A percentile compares a stretch with the other conserved stretches of the same genome.
Conservation (phyloP, 2,113 vertebrate species). For the Heloderma charlesbogerti region DNA sequence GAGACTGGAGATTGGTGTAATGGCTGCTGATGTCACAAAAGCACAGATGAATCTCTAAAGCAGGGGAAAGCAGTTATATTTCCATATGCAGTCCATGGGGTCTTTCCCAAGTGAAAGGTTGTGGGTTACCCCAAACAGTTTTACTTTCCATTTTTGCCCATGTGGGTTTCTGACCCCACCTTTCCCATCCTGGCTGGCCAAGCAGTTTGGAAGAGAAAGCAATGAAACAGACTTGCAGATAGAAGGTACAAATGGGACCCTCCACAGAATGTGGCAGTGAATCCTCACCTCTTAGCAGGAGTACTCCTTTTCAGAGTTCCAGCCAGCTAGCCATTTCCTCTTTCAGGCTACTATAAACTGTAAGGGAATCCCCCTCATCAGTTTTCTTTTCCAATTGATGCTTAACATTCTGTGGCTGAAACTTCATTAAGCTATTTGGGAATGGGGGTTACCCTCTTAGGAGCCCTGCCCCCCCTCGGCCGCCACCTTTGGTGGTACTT, state of each 20-base stretch:
- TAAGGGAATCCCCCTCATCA: no score
- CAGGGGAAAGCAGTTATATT: not conserved
- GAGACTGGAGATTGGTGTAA: not conserved
- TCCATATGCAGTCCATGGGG: not conserved
- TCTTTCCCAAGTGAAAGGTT: not conserved
- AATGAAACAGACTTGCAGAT: not conserved
- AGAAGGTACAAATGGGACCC: not conserved
- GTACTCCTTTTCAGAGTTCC: no score
- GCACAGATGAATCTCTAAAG: not conserved
- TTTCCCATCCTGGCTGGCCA: not conserved
- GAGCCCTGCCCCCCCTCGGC: no score
- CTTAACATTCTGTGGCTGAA: no score
- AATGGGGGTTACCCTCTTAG: no score
- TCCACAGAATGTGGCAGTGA: not conserved
- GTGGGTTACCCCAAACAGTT: not conserved
- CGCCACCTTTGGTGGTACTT: no score
- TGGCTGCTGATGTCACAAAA: not conserved
- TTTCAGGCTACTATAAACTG: no score
- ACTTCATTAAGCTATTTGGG: no score
- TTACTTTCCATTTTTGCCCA: not conserved
- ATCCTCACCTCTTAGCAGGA: no score
- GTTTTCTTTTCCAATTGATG: no score
- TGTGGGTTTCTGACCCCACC: not conserved
- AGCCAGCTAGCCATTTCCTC: no score
- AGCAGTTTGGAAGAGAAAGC: not conserved